Conservation (phyloP, 2,888 invertebrate species). For the Ochropleura plecta region DNA sequence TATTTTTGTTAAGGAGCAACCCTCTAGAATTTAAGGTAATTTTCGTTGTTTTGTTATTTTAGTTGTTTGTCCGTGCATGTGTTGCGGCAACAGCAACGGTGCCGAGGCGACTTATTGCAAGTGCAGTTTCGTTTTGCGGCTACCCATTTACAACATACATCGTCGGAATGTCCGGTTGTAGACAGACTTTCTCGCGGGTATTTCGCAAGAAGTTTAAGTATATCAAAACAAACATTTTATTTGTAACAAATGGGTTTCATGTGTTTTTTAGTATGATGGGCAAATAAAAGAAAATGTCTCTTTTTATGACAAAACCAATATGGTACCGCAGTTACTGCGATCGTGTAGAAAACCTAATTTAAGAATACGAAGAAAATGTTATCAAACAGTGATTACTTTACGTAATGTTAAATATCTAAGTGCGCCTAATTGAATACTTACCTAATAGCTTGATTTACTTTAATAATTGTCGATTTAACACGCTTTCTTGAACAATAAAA, state of each 20-base stretch:
- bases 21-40: conserved; percentile 82
- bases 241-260: conserved; percentile 4
- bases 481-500: conserved; percentile 41
- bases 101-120: conserved; percentile 78
- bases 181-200: conserved; percentile 78
- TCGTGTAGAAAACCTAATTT: conserved; percentile 32
- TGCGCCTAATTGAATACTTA: conserved; percentile 46
- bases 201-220: conserved; percentile 69
- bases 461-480: conserved; percentile 49
- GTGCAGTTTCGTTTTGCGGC: conserved; percentile 80
- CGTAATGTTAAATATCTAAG: conserved; percentile 36
- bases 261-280: conserved; percentile 15
- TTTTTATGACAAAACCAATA: conserved; percentile 15
- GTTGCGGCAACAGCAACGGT: conserved; percentile 75
- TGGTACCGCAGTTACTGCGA: conserved; percentile 2
- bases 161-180: conserved; percentile 74
- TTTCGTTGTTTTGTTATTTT: conserved; percentile 68
- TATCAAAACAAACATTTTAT: conserved; percentile 65
- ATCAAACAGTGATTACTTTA: conserved; percentile 35
- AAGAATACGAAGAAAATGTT: conserved; percentile 33
- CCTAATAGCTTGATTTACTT: conserved; percentile 47
- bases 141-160: conserved; percentile 85
- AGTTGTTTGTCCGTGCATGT: conserved; percentile 63
- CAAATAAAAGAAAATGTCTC: conserved; percentile 29
- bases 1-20: conserved; percentile 74